Percentiles rank a stretch among this genome's conserved stretches.
Conservation (phyloP, 2,797 vertebrate genomes). For the Xenopus petersii region DNA sequence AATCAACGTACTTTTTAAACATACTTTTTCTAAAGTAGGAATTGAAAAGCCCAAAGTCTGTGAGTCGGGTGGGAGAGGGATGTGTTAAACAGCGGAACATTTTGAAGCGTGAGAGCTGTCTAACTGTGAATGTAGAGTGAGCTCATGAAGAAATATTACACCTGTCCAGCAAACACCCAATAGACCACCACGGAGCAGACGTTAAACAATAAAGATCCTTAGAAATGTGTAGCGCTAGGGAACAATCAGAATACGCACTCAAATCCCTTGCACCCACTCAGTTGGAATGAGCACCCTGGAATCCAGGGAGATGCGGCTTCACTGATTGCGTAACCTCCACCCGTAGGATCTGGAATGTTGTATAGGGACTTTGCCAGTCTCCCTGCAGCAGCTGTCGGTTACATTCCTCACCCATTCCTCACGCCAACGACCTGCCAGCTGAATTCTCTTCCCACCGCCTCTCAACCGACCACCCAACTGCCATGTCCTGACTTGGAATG, state of each 20-base stretch:
- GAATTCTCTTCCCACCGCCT: slow-evolving; percentile 81
- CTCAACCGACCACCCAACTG: slow-evolving; percentile 80
- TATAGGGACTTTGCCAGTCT: slow-evolving; percentile 63
- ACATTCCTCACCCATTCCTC: slow-evolving; percentile 91
- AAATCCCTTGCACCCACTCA: slow-evolving; percentile 28
- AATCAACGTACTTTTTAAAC: too few relatives aligned
- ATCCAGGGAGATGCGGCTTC: neutral
- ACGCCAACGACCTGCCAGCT: slow-evolving; percentile 79
- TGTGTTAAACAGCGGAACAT: slow-evolving; percentile 5
- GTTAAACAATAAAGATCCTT: neutral
- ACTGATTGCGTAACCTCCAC: slow-evolving; percentile 8
- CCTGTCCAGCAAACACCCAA: neutral
- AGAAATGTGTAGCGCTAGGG: neutral
- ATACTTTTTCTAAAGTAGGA: too few relatives aligned
- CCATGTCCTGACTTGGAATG: slow-evolving; percentile 68
- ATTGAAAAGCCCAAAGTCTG: too few relatives aligned
- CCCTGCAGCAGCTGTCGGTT: slow-evolving; percentile 85
- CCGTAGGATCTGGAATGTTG: slow-evolving; percentile 52
- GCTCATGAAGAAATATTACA: slow-evolving; percentile 11
- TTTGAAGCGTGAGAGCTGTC: neutral
- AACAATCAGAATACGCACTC: neutral
- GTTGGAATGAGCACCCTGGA: slow-evolving; percentile 6
- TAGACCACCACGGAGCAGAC: slow-evolving; percentile 12
- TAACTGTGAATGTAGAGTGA: neutral
- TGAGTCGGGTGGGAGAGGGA: neutral